Percentiles rank a stretch among this genome's conserved stretches.
These are phyloP conservation scores for Ommatoiulus sabulosus DNA, from an alignment of 2,888 invertebrate genomes.

Conservation along the genomic window DNA sequence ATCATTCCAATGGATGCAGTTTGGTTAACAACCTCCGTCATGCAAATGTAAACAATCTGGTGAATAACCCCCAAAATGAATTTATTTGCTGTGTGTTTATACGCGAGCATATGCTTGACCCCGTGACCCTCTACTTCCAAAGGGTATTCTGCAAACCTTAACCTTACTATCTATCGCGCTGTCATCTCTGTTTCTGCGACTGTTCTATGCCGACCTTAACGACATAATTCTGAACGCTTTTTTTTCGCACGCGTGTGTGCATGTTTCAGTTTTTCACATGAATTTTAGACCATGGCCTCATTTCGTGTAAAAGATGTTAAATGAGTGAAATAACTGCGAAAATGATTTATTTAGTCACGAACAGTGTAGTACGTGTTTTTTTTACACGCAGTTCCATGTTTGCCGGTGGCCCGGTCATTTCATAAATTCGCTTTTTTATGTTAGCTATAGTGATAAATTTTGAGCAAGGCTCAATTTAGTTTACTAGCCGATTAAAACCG, in stretches of 20 bases:
- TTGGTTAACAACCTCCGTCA: constrained; percentile 1
- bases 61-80: constrained; percentile 12
- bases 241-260: background rate
- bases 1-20: background rate
- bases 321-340: background rate
- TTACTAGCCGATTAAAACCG: too few species aligned
- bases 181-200: background rate
- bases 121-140: background rate
- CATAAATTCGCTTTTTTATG: too few species aligned
- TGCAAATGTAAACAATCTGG: background rate
- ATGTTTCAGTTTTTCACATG: background rate
- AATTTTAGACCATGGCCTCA: background rate
- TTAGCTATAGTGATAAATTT: too few species aligned
- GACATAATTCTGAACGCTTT: background rate
- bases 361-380: too few species aligned
- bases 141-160: background rate
- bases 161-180: background rate
- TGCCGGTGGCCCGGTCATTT: too few species aligned
- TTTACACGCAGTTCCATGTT: too few species aligned
- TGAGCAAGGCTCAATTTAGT: too few species aligned
- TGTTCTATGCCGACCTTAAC: too few species aligned
- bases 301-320: background rate
- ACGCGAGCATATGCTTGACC: background rate
- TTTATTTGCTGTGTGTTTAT: constrained; percentile 9
- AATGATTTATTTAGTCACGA: background rate